phyloP scores from a whole-genome alignment of 2,113 vertebrate species.

The Mastomys natalensis region DNA sequence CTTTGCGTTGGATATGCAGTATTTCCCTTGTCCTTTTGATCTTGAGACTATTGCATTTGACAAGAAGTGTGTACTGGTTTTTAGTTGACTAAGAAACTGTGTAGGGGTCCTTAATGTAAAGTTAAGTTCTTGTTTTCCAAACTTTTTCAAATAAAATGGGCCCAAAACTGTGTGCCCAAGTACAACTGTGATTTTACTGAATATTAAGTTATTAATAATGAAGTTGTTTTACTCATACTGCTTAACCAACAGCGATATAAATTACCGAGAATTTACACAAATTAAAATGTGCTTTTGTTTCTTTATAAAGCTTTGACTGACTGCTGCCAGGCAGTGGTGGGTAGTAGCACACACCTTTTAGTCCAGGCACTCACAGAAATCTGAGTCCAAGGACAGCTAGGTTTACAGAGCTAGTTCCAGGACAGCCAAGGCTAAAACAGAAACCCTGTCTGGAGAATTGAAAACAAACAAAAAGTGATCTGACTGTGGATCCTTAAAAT shows the following conservation, averaged over 20 bases:
- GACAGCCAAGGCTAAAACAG: background rate
- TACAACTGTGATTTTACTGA: constrained; percentile 19
- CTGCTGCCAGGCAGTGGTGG: background rate
- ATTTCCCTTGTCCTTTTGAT: background rate
- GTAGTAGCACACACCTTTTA: background rate
- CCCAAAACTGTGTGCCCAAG: background rate
- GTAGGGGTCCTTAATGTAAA: constrained; percentile 22
- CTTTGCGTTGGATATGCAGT: background rate
- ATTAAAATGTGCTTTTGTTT: background rate
- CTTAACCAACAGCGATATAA: background rate
- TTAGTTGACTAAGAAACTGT: background rate
- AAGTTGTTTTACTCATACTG: constrained; percentile 38
- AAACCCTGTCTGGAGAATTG: background rate
- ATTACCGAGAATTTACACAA: background rate
- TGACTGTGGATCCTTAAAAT: background rate
- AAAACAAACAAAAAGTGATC: background rate
- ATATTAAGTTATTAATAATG: constrained; percentile 27
- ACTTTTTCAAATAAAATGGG: constrained; percentile 17
- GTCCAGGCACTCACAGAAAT: background rate
- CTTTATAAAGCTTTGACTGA: background rate
- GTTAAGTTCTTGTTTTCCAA: constrained; percentile 2
- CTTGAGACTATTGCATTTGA: background rate
- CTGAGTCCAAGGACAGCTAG: background rate
- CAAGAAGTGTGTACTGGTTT: constrained; percentile 15
- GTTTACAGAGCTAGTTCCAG: background rate